Base-by-base conservation (phyloP, 2,888 invertebrate species). In the Lithophane socia region DNA sequence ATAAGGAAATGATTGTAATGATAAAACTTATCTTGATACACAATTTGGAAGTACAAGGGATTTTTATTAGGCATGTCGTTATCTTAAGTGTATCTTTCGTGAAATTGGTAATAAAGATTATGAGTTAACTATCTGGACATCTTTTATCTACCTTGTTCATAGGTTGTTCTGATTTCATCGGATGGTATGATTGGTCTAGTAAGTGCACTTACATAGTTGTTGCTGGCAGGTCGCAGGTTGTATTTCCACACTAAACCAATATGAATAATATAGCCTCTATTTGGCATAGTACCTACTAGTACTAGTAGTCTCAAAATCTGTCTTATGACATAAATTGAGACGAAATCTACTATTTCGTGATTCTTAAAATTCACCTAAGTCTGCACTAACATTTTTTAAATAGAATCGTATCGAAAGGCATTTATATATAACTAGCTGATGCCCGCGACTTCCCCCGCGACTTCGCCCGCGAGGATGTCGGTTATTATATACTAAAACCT, bases 1-100 rank as follows among this genome's bases (percentile, higher is more conserved):
- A 75, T 63, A 66, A 85, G 82, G 85, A 70, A 82, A 75, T 63
- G 85, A 82, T 82, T 54, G 8, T 49, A 54, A 81, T 49, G 37
- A 83, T 79, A 80, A 66, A 56, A 61, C 47, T 12, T 71, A 52
- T 61, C 64, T 49, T 16, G 42, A 24, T 78, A 78, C 21, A 49
- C 64, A 56, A 80, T 80, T 80, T 66, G n/a, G 49, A 29, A 61
- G 10, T 61, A 61, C 61, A 61, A 9, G 29, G 18, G 60, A 29
- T 37, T 61, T 60, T 18, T 37, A 61, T 61, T 61, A 61, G 18
- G 18, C 61, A 60, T n/a, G n/a, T 42, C 12, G 24, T 61, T 56
- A 73, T 66, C 54, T 60, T 60, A 56, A 42, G 4, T 73, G 81
- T 49, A 47, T 44, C n/a, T 68, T 42, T 21, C 3, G 42, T 64